Evolutionary conservation across 2,797 vertebrate species (phyloP).

Genomic region (Pogonophryne albipinna): DNA sequence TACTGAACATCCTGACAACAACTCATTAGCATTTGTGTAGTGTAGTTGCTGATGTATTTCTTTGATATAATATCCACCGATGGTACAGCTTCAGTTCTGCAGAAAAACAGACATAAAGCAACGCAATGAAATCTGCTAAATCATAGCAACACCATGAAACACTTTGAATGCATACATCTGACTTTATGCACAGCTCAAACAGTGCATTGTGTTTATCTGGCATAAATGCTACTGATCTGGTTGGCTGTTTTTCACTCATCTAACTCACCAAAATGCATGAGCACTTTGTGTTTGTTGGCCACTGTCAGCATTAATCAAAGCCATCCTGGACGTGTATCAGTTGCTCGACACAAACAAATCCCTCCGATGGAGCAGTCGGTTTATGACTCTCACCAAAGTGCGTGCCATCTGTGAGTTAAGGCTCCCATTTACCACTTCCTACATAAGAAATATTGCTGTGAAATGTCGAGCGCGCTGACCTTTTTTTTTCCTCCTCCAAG

Average conservation of each 20-base stretch:
- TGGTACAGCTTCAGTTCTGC: no score
- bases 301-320: constrained; percentile 43
- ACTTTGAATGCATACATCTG: no score
- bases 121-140: no score
- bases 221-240: constrained; percentile 10
- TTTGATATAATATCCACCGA: no score
- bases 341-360: constrained; percentile 52
- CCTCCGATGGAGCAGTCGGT: constrained; percentile 43
- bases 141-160: no score
- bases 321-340: constrained; percentile 31
- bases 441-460: constrained; percentile 47
- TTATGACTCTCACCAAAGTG: constrained; percentile 59
- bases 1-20: background rate
- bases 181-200: background rate
- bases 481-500: constrained; percentile 35
- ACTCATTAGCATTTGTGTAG: background rate
- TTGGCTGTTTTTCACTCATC: constrained; percentile 14
- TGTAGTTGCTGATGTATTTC: no score
- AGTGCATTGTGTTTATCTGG: background rate
- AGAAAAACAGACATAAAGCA: no score
- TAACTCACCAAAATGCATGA: constrained; percentile 21
- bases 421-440: constrained; percentile 57
- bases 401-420: constrained; percentile 61
- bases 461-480: constrained; percentile 57
- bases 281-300: constrained; percentile 18